Evolutionary conservation across 2,113 vertebrate genomes (phyloP).

Genomic region (Corydoras sp.): DNA sequence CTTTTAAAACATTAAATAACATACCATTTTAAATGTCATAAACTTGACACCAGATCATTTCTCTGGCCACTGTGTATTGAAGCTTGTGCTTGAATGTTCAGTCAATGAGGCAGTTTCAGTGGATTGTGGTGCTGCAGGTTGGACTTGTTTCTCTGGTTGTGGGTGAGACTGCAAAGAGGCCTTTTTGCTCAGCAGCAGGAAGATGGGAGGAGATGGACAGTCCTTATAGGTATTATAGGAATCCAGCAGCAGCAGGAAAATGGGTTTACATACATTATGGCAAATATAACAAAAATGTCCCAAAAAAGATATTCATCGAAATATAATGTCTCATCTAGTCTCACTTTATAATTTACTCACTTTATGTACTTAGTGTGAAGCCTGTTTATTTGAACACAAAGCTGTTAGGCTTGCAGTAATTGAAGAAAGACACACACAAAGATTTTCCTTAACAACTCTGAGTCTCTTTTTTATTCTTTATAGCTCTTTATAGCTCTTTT

Average conservation of each 20-base stretch:
- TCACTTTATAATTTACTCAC: background rate
- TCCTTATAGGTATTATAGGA: constrained; percentile 46
- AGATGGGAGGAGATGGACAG: constrained; percentile 19
- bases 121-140: constrained; percentile 54
- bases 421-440: too few species aligned
- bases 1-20: too few species aligned
- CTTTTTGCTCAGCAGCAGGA: constrained; percentile 16
- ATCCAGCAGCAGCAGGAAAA: constrained; percentile 23
- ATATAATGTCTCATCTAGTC: background rate
- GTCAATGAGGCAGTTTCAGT: constrained; percentile 26
- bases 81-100: background rate
- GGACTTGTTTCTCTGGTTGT: constrained; percentile 55
- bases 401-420: too few species aligned
- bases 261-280: background rate
- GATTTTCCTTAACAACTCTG: too few species aligned
- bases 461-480: too few species aligned
- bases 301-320: background rate
- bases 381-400: too few species aligned
- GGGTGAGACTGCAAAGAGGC: constrained; percentile 32
- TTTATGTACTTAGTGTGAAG: too few species aligned
- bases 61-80: background rate
- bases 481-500: too few species aligned
- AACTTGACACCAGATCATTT: background rate
- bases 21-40: background rate
- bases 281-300: background rate